These are phyloP conservation scores for Gallinago jamesoni DNA, from an alignment of 2,113 vertebrate genomes.

Conservation along the genomic window DNA sequence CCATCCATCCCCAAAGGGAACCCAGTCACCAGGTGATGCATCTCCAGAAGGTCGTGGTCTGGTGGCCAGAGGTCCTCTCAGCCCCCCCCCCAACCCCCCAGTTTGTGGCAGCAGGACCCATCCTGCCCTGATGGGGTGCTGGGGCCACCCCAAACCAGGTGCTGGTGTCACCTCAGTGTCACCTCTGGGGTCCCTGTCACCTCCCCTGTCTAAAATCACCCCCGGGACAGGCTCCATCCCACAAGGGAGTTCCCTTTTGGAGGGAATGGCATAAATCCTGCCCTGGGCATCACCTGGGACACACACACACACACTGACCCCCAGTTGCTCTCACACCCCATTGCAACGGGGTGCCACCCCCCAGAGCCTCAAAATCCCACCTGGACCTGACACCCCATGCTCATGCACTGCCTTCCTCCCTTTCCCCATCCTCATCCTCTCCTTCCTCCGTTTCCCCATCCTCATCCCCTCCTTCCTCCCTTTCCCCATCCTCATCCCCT, in stretches of 20 bases:
- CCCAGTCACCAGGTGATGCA: neutral
- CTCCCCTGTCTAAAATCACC: fast-evolving
- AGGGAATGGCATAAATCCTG: neutral
- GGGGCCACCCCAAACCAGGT: neutral
- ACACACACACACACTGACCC: too few relatives aligned
- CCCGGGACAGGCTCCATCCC: neutral
- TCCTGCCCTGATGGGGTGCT: neutral
- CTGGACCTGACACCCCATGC: neutral
- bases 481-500: too few relatives aligned
- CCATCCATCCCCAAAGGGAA: neutral
- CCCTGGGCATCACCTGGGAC: too few relatives aligned
- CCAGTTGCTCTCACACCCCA: too few relatives aligned
- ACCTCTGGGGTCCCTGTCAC: fast-evolving
- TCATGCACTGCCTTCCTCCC: neutral
- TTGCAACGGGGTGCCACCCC: fast-evolving
- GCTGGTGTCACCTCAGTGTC: neutral
- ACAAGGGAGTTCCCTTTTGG: fast-evolving
- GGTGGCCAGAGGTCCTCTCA: neutral
- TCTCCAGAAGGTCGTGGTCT: fast-evolving
- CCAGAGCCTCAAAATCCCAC: neutral
- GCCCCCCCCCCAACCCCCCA: neutral
- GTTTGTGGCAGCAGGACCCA: neutral
- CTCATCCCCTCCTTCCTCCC: too few relatives aligned
- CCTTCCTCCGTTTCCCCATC: neutral
- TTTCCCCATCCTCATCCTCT: neutral